Percentiles rank a stretch among this genome's conserved stretches.
phyloP scores from a whole-genome alignment of 30 jellyfish, hydroid and myxozoan species.

The Calvadosia cruxmelitensis region DNA sequence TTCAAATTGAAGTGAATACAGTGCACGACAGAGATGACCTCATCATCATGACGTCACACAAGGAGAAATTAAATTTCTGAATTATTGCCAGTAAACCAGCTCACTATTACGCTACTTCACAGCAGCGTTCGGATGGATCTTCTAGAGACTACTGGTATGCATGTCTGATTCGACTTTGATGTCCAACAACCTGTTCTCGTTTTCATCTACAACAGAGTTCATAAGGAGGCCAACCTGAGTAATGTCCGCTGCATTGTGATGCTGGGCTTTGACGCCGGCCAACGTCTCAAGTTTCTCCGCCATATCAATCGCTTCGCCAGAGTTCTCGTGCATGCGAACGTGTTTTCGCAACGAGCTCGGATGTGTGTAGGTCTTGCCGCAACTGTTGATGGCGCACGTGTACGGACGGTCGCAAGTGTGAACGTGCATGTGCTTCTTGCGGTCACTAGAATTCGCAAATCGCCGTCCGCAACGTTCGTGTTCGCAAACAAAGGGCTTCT shows the following conservation, averaged over 20 bases:
- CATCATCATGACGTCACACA: too few species aligned
- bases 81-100: too few species aligned
- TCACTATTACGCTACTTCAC: too few species aligned
- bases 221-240: background rate
- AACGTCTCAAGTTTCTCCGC: background rate
- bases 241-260: background rate
- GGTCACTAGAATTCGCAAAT: slow-evolving; percentile 84
- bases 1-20: too few species aligned
- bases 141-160: too few species aligned
- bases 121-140: too few species aligned
- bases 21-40: too few species aligned
- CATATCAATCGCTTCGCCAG: background rate
- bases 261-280: background rate
- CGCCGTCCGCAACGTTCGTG: slow-evolving; percentile 83
- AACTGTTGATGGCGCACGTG: slow-evolving; percentile 1
- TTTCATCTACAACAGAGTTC: background rate
- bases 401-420: slow-evolving; percentile 64
- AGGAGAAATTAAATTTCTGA: too few species aligned
- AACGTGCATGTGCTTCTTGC: slow-evolving; percentile 76
- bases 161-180: background rate
- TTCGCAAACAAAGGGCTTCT: slow-evolving; percentile 87
- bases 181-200: background rate
- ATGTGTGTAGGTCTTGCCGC: slow-evolving; percentile 63
- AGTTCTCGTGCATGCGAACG: slow-evolving; percentile 39
- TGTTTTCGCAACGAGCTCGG: slow-evolving; percentile 68